Base-by-base conservation (phyloP, 1,140 invertebrate genomes). In the Aporrectodea caliginosa region DNA sequence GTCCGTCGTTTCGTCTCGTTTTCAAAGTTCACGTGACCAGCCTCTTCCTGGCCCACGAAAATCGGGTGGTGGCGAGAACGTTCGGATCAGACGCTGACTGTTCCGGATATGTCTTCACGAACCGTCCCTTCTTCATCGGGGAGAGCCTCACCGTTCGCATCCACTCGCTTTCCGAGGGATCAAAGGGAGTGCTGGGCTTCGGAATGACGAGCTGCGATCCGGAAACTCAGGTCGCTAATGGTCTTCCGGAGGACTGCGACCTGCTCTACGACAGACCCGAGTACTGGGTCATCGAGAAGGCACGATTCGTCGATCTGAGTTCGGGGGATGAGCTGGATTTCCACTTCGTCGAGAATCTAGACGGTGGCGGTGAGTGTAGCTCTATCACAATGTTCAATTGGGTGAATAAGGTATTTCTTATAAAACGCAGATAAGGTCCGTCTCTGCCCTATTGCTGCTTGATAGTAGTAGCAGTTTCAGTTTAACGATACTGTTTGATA, bases 261-360 rank as follows among this genome's bases (percentile, higher is more conserved):
- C 91, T 94, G 32, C 89, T 99, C 0, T 87, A 98, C 1, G 97
- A 99, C 86, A 90, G 97, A 29, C 93, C 93, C 0, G 96, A 99
- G 84, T 98, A 98, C 86, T 98, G 96, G 96, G 95, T 98, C 0
- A 94, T 98, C 0, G 93, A 93, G 82, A 94, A 97, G 84, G 94
- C 98, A 85, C 94, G 97, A 0, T 95, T 94, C 0, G 92, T 93
- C 35, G 92, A 91, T 58, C 92, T 95, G 0, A 90, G 93, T 80
- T 91, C 92, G 32, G 94, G 94, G 0, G 96, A 98, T 87, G 94
- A 97, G 87, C 91, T 98, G 2, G 92, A 92, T 30, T 95, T 98
- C 84, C 93, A 92, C 80, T 90, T 98, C 16, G 93, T 93, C 0
- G 88, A 91, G 75, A 92, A 90, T 77, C 94, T 89, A 89, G 85